Percentiles rank a stretch among this genome's conserved stretches.
phyloP scores from a whole-genome alignment of 2,888 invertebrate genomes.

The Lasioglossum calceatum region DNA sequence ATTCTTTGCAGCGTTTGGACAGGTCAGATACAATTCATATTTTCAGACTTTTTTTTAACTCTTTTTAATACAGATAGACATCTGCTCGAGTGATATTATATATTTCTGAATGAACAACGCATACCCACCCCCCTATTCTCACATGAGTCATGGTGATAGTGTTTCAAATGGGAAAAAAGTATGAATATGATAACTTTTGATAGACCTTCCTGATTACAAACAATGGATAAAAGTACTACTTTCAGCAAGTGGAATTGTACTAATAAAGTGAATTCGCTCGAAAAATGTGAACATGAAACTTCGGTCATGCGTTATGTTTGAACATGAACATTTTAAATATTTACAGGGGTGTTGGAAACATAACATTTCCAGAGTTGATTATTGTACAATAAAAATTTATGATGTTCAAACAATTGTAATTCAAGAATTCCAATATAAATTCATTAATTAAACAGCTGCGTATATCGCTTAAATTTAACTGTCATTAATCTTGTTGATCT shows the following conservation, averaged over 20 bases:
- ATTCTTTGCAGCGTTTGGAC: constrained; percentile 6
- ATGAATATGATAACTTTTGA: constrained; percentile 7
- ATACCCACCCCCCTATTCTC: not conserved
- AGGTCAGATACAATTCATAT: constrained; percentile 23
- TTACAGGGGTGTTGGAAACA: not conserved
- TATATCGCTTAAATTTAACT: not conserved
- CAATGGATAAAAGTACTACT: not conserved
- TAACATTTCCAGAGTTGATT: not conserved
- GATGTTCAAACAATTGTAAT: too few species aligned
- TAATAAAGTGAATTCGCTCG: not conserved
- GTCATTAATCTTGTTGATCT: not conserved
- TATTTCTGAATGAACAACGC: not conserved
- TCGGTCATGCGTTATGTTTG: not conserved
- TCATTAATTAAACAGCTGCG: not conserved
- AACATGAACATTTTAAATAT: not conserved
- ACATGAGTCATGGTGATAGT: not conserved
- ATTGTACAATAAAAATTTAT: not conserved
- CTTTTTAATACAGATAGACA: not conserved
- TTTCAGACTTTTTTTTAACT: not conserved
- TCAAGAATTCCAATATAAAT: not conserved
- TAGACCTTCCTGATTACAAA: constrained; percentile 1
- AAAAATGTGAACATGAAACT: not conserved
- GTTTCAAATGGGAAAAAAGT: not conserved
- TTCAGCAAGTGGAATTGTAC: not conserved
- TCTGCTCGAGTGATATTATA: not conserved